These are phyloP conservation scores for Sebastes elongatus DNA, from an alignment of 2,797 vertebrate genomes.

Conservation along the genomic window DNA sequence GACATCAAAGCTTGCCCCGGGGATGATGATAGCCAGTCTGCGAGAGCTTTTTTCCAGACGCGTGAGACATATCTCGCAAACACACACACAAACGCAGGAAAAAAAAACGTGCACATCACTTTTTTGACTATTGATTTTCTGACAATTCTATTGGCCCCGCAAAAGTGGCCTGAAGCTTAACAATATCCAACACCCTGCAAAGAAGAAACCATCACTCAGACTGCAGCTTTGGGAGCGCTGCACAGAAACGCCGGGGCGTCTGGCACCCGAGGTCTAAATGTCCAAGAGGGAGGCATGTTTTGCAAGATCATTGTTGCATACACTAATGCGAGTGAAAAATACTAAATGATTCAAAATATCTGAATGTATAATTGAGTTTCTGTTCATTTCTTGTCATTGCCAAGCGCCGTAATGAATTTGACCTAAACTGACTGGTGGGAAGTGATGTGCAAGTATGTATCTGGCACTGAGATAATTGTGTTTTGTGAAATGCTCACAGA, in stretches of 20 bases:
- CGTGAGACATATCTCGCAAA: constrained; percentile 12
- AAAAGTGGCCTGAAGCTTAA: constrained; percentile 13
- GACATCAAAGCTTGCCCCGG: constrained; percentile 56
- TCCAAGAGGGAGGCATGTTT: constrained; percentile 26
- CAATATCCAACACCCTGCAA: background rate
- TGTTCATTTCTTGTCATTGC: constrained; percentile 36
- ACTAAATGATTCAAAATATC: constrained; percentile 40
- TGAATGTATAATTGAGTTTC: constrained; percentile 39
- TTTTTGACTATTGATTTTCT: constrained; percentile 42
- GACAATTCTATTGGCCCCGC: constrained; percentile 4
- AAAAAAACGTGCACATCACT: background rate
- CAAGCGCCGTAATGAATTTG: constrained; percentile 43
- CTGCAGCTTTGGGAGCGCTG: background rate
- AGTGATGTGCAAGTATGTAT: constrained; percentile 17
- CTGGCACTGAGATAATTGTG: constrained; percentile 32
- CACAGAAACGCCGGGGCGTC: background rate
- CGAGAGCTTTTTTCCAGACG: constrained; percentile 36
- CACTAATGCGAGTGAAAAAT: constrained; percentile 10
- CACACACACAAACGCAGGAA: background rate
- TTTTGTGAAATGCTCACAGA: constrained; percentile 26
- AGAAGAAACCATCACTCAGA: background rate
- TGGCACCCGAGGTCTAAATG: constrained; percentile 9
- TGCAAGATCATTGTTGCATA: constrained; percentile 2
- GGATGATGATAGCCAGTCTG: constrained; percentile 32
- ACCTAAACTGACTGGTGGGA: constrained; percentile 36